A percentile compares a stretch with the other conserved stretches of the same genome.
These are phyloP conservation scores for Rhagonycha lutea DNA, from an alignment of 2,888 invertebrate species.

Conservation along the genomic window DNA sequence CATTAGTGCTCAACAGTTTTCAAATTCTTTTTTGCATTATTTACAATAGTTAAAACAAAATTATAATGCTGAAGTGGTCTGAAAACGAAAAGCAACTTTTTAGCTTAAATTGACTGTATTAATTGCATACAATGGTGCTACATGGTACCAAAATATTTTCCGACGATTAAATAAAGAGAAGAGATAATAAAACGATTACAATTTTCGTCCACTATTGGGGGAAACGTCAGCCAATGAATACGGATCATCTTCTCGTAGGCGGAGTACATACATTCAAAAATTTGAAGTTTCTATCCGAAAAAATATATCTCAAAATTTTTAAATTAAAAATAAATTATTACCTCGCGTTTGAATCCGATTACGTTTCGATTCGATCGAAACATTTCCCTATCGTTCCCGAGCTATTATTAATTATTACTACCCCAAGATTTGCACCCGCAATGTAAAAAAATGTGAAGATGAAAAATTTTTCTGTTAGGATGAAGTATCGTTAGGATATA, in stretches of 20 bases:
- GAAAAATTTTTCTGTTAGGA: neutral
- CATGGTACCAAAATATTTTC: neutral
- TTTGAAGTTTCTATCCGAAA: neutral
- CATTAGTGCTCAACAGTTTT: neutral
- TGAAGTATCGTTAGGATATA: no score
- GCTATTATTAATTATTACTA: no score
- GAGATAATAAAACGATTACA: neutral
- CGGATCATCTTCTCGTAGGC: constrained; percentile 6
- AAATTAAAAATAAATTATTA: neutral
- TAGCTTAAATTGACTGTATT: neutral
- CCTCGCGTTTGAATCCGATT: neutral
- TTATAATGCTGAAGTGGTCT: neutral
- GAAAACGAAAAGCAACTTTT: neutral
- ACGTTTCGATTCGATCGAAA: neutral
- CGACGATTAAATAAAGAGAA: constrained; percentile 1
- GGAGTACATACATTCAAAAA: neutral
- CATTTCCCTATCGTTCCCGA: neutral
- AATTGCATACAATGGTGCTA: neutral
- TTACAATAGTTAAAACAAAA: neutral
- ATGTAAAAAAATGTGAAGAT: no score
- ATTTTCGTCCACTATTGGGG: constrained; percentile 11
- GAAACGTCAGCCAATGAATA: constrained; percentile 13
- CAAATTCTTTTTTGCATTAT: neutral
- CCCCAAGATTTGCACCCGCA: neutral
- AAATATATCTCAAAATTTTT: neutral